phyloP scores from a whole-genome alignment of 1,140 invertebrate species.

The Ctenoplectra terminalis region DNA sequence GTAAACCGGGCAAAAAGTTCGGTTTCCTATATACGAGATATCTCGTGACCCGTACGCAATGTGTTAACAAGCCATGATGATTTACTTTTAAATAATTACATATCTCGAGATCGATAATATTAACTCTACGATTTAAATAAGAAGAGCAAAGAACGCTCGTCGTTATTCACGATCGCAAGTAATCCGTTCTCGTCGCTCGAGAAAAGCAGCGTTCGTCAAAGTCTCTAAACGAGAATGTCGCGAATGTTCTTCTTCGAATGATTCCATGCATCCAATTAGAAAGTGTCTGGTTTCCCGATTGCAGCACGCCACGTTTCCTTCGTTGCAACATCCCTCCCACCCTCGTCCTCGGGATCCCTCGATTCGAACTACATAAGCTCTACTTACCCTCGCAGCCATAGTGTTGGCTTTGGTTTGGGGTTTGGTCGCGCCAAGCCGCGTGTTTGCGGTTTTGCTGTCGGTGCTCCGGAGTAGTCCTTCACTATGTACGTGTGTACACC shows the following conservation, averaged over 20 bases:
- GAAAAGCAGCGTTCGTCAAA: neutral
- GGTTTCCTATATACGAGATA: too few relatives aligned
- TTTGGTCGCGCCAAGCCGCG: constrained; percentile 80
- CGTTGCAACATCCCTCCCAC: neutral
- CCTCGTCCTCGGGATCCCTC: constrained; percentile 17
- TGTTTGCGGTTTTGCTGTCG: constrained; percentile 82
- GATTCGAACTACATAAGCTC: constrained; percentile 78
- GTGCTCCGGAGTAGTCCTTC: constrained; percentile 73
- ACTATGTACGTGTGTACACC: constrained; percentile 44
- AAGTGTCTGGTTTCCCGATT: constrained; percentile 35
- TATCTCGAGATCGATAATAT: too few relatives aligned
- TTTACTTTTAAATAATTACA: too few relatives aligned
- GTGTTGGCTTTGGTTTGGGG: constrained; percentile 81
- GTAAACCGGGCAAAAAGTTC: too few relatives aligned
- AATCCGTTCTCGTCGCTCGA: neutral
- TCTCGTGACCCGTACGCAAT: too few relatives aligned
- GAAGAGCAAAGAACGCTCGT: too few relatives aligned
- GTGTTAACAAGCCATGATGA: too few relatives aligned
- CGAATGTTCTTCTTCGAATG: constrained; percentile 19
- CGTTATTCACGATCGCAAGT: too few relatives aligned
- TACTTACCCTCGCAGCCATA: constrained; percentile 77
- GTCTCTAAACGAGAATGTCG: constrained; percentile 8
- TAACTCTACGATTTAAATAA: too few relatives aligned
- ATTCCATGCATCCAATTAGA: constrained; percentile 48
- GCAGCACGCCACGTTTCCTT: constrained; percentile 31